Base-by-base conservation (phyloP, 1,140 invertebrate species). In the Andrena cerasifolii region DNA sequence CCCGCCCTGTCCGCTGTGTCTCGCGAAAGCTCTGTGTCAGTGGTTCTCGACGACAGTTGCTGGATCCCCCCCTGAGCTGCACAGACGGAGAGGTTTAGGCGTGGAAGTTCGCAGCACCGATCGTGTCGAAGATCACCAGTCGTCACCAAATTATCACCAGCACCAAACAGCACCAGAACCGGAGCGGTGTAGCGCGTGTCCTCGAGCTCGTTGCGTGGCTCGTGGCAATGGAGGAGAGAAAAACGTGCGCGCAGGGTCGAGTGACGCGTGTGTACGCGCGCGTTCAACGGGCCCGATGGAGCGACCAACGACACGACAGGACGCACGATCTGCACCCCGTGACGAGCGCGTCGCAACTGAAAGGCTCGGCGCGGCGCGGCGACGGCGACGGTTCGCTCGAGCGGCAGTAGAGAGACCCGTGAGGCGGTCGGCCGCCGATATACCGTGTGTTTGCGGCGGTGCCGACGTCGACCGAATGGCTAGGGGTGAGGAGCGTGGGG, bases 271-370 rank as follows among this genome's bases (percentile, higher is more conserved):
- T 43, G 43, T 21, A 31, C 73, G 80, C 81, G 82, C 80, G 80
- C 74, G 76, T 21, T 65, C 56, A 21, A 74, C 21, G 24, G 54
- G 81, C 58, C n/a, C 62, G 79, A 84, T 72, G 62, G 80, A 71
- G 67, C 83, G 78, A 79, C 78, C 16, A 81, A 78, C 81, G 76
- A 76, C n/a, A n/a, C n/a, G n/a, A n/a, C n/a, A n/a, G n/a, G n/a
- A n/a, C 84, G 82, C 82, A 89, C 90, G 89, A 90, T 83, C 83
- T 90, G 83, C 88, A 91, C 90, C 90, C 91, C 89, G 91, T 91
- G 92, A 91, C 89, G 90, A 91, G 90, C 91, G 92, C 92, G 92
- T 92, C 92, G 91, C 92, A 90, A 93, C 92, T 93, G 90, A 93
- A 86, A 88, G 89, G 82, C 79, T 78, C 67, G 74, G 43, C 61